Conservation (phyloP, 2,888 invertebrate species). For the Eucera pruinosa region DNA sequence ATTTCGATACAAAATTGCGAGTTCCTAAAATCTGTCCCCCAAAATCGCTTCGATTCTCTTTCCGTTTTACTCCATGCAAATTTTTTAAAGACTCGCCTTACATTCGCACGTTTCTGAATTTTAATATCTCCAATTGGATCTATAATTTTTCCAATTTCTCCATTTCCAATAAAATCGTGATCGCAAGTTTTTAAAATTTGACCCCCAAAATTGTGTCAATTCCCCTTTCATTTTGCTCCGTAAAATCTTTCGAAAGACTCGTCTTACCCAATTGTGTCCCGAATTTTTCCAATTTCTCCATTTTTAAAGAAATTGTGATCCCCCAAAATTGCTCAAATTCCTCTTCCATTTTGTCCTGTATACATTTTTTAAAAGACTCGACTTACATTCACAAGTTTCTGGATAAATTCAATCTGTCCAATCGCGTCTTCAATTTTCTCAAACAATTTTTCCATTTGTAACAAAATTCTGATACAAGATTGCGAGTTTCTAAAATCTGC, state of each 20-base stretch:
- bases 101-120: not conserved
- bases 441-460: too few species aligned
- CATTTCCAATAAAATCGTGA: too few species aligned
- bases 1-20: too few species aligned
- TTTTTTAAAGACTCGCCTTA: not conserved
- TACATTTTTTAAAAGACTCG: not conserved
- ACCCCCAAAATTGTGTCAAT: not conserved
- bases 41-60: not conserved
- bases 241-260: not conserved
- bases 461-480: too few species aligned
- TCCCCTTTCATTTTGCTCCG: not conserved
- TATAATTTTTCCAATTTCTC: too few species aligned
- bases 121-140: too few species aligned
- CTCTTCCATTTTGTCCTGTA: not conserved
- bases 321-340: not conserved
- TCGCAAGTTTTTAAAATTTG: not conserved
- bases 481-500: not conserved
- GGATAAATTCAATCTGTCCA: too few species aligned
- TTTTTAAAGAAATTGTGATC: too few species aligned
- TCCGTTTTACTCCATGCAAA: not conserved
- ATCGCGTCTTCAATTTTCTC: too few species aligned
- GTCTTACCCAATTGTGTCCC: too few species aligned
- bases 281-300: not conserved
- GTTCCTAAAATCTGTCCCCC: not conserved
- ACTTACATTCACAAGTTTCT: slow-evolving; percentile 1